Conservation (phyloP, 2,888 invertebrate species). For the Abrostola triplasia region DNA sequence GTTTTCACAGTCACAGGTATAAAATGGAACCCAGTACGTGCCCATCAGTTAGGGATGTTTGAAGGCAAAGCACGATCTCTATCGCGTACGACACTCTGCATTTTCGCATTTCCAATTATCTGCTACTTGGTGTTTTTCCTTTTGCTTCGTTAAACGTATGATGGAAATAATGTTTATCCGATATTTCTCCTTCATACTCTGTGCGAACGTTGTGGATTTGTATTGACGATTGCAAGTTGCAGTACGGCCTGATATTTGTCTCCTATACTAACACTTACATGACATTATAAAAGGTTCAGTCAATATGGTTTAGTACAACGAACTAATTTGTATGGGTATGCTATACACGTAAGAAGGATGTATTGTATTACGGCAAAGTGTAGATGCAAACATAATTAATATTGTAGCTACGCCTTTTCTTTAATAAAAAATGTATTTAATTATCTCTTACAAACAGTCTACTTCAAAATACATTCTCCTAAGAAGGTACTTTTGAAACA, state of each 20-base stretch:
- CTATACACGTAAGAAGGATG: too few species aligned
- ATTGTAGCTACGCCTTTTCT: too few species aligned
- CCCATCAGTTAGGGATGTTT: slow-evolving; percentile 32
- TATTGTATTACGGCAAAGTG: too few species aligned
- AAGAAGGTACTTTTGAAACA: slow-evolving; percentile 48
- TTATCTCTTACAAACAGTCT: slow-evolving; percentile 20
- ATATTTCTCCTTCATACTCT: not conserved
- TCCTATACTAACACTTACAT: too few species aligned
- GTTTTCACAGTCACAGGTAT: slow-evolving; percentile 50
- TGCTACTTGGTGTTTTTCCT: slow-evolving; percentile 40
- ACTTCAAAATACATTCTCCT: slow-evolving; percentile 20
- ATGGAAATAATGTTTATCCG: slow-evolving; percentile 1
- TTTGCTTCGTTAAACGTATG: slow-evolving; percentile 29
- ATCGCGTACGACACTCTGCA: slow-evolving; percentile 52
- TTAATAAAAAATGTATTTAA: slow-evolving; percentile 7
- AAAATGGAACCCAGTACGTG: slow-evolving; percentile 49
- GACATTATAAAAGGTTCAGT: too few species aligned
- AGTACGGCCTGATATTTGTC: too few species aligned
- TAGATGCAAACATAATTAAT: too few species aligned
- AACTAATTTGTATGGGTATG: too few species aligned
- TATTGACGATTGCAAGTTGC: too few species aligned
- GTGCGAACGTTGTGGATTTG: too few species aligned
- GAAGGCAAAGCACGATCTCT: slow-evolving; percentile 53
- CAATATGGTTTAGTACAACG: too few species aligned
- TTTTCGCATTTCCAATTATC: slow-evolving; percentile 55